Evolutionary conservation across 2,888 invertebrate species (phyloP).

Genomic region (Drosophila nigricruria): DNA sequence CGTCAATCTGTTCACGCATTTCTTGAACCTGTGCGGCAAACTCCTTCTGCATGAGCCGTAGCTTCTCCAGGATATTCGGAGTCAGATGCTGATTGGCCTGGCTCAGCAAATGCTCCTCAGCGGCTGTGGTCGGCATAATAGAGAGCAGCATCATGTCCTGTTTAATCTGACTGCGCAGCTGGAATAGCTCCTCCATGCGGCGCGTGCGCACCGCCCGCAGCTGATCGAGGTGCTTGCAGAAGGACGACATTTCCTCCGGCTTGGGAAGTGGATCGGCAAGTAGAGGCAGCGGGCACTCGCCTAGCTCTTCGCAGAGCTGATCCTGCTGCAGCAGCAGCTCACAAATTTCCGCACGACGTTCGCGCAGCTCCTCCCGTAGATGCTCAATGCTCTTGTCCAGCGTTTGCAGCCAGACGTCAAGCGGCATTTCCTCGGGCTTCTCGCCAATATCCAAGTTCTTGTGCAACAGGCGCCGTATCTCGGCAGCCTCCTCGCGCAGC

Average conservation of each 20-base stretch:
- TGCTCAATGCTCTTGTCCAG: conserved; percentile 88
- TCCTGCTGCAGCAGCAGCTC: conserved; percentile 86
- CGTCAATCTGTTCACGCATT: conserved; percentile 87
- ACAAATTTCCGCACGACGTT: conserved; percentile 84
- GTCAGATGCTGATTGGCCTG: conserved; percentile 87
- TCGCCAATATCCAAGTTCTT: conserved; percentile 68
- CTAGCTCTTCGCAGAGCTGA: conserved; percentile 82
- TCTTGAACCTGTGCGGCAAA: conserved; percentile 87
- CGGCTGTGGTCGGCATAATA: conserved; percentile 69
- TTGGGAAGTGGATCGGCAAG: conserved; percentile 87
- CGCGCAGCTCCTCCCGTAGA: conserved; percentile 87
- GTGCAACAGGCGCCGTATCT: conserved; percentile 79
- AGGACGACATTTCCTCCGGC: conserved; percentile 87
- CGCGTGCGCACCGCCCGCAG: conserved; percentile 88
- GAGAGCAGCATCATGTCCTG: conserved; percentile 83
- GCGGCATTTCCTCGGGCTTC: conserved; percentile 78
- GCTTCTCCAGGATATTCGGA: conserved; percentile 88
- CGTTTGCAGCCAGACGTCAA: conserved; percentile 87
- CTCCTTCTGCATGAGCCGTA: conserved; percentile 87
- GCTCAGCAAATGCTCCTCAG: conserved; percentile 84
- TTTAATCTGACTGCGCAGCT: conserved; percentile 84
- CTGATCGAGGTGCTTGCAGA: conserved; percentile 87
- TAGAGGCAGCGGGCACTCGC: conserved; percentile 76
- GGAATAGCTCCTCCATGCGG: conserved; percentile 84
- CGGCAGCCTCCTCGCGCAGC: conserved; percentile 76